A percentile compares a stretch with the other conserved stretches of the same genome.
These are phyloP conservation scores for Ahaetulla prasina DNA, from an alignment of 2,113 vertebrate species.

Conservation along the genomic window DNA sequence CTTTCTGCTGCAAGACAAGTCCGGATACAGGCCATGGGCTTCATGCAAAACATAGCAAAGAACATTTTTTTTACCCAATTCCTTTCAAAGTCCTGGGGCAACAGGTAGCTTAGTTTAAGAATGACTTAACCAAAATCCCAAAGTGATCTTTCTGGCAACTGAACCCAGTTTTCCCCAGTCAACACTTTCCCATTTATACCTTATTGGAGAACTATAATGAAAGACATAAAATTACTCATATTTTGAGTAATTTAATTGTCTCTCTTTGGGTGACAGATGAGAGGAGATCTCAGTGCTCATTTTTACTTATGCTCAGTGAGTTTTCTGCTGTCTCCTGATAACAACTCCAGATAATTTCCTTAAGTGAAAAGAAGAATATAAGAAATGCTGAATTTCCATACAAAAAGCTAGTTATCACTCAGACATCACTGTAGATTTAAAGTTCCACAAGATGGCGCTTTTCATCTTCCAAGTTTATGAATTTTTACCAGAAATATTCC, in stretches of 20 bases:
- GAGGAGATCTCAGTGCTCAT: background rate
- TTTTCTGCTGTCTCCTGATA: background rate
- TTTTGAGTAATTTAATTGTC: background rate
- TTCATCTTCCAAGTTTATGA: constrained; percentile 51
- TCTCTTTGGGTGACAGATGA: background rate
- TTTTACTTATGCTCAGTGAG: background rate
- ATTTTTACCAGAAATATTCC: background rate
- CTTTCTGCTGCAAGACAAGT: background rate
- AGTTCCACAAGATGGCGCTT: constrained; percentile 76
- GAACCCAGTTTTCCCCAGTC: background rate
- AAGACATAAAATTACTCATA: background rate
- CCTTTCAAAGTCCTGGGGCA: background rate
- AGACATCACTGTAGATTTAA: constrained; percentile 24
- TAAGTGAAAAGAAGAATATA: background rate
- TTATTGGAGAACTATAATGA: background rate
- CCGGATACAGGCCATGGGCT: background rate
- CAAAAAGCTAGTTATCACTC: background rate
- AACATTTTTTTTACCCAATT: background rate
- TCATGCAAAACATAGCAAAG: background rate
- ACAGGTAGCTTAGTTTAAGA: background rate
- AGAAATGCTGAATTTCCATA: background rate
- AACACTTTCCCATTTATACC: background rate
- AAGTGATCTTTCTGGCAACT: background rate
- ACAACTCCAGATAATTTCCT: background rate
- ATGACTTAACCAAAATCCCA: background rate